These are phyloP conservation scores for Hypanus sabinus DNA, from an alignment of 2,113 vertebrate genomes.

Conservation along the genomic window DNA sequence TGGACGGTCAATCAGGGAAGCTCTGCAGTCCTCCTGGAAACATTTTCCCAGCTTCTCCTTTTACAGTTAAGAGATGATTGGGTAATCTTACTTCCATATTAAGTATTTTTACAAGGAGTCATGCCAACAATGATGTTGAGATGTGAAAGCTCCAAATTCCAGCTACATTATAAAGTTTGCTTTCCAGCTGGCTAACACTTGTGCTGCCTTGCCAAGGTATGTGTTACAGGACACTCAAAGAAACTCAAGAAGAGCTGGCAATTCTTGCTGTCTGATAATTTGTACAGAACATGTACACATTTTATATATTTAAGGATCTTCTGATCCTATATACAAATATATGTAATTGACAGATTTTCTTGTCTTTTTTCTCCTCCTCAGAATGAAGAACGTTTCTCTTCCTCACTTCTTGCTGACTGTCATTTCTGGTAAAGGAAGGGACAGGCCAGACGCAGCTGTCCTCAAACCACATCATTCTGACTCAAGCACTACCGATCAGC, in stretches of 20 bases:
- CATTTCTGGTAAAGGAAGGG: background rate
- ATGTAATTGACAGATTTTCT: background rate
- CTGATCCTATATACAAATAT: background rate
- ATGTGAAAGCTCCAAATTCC: slow-evolving; percentile 20
- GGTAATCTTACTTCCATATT: background rate
- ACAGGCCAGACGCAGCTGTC: background rate
- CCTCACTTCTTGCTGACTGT: background rate
- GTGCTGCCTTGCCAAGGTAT: background rate
- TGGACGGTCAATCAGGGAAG: background rate
- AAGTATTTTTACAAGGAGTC: background rate
- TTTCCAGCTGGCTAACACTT: background rate
- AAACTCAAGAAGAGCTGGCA: background rate
- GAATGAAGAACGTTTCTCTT: no score
- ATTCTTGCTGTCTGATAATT: background rate
- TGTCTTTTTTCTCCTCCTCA: background rate
- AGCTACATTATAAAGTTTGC: background rate
- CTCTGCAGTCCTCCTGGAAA: background rate
- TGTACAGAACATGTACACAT: background rate
- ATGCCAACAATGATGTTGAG: background rate
- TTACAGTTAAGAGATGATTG: background rate
- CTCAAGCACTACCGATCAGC: background rate
- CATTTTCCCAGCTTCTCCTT: background rate
- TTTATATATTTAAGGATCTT: background rate
- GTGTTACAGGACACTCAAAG: background rate
- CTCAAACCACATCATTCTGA: background rate